A percentile compares a stretch with the other conserved stretches of the same genome.
phyloP scores from a whole-genome alignment of 2,797 vertebrate species.

The Erpetoichthys calabaricus region DNA sequence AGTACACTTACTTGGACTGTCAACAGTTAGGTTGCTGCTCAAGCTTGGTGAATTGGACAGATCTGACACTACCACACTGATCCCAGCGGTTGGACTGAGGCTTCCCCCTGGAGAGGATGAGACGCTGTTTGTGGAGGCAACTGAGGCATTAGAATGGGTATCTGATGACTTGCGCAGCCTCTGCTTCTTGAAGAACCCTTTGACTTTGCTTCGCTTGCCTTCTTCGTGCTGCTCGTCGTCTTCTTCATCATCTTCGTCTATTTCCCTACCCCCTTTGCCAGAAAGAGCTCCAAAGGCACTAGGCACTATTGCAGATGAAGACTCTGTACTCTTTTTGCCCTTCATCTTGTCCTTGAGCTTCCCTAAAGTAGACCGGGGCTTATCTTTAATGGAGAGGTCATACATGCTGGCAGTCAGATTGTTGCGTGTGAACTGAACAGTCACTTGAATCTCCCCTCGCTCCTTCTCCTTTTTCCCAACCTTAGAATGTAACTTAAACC shows the following conservation, averaged over 20 bases:
- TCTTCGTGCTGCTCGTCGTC: slow-evolving; percentile 62
- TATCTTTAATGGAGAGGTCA: slow-evolving; percentile 86
- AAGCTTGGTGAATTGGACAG: slow-evolving; percentile 56
- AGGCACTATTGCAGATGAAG: slow-evolving; percentile 66
- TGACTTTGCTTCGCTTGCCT: slow-evolving; percentile 70
- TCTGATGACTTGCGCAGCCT: slow-evolving; percentile 79
- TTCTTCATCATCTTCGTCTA: slow-evolving; percentile 59
- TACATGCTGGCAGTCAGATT: slow-evolving; percentile 95
- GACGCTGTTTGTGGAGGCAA: slow-evolving; percentile 86
- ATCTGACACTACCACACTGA: slow-evolving; percentile 58
- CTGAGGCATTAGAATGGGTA: slow-evolving; percentile 78
- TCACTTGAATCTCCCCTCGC: slow-evolving; percentile 79
- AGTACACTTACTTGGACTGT: slow-evolving; percentile 62
- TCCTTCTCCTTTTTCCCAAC: slow-evolving; percentile 91
- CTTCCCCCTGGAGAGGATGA: slow-evolving; percentile 79
- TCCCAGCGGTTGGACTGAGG: slow-evolving; percentile 61
- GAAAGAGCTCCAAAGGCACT: slow-evolving; percentile 51
- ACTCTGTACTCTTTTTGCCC: slow-evolving; percentile 63
- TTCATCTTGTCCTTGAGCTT: slow-evolving; percentile 84
- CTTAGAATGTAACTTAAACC: slow-evolving; percentile 89
- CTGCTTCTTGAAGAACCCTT: slow-evolving; percentile 74
- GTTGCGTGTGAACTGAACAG: slow-evolving; percentile 77
- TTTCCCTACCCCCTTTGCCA: slow-evolving; percentile 37
- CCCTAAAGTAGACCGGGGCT: slow-evolving; percentile 69
- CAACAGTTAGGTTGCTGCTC: slow-evolving; percentile 77